Percentiles rank a stretch among this genome's conserved stretches.
phyloP scores from a whole-genome alignment of 2,113 vertebrate genomes.

The Oryzias celebensis region DNA sequence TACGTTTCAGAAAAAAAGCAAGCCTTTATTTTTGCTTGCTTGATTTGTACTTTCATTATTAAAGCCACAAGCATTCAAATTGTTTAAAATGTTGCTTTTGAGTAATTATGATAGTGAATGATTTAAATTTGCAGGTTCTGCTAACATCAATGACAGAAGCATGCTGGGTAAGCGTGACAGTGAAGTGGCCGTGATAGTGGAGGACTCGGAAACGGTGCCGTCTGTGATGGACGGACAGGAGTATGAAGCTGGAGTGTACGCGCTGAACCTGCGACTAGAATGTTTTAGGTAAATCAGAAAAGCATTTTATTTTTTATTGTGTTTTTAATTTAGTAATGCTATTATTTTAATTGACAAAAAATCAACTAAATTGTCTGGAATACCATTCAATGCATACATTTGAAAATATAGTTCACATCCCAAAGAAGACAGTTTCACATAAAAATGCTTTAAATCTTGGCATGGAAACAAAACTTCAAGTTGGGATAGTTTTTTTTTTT shows the following conservation, averaged over 20 bases:
- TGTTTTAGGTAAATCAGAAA: constrained; percentile 85
- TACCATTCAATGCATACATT: too few relatives aligned
- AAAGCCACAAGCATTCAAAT: too few relatives aligned
- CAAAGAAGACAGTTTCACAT: too few relatives aligned
- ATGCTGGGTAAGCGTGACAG: constrained; percentile 98
- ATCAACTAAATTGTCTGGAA: too few relatives aligned
- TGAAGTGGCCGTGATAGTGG: constrained; percentile 89
- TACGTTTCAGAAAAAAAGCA: too few relatives aligned
- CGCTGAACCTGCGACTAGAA: constrained; percentile 86
- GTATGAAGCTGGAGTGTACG: constrained; percentile 86
- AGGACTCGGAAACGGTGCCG: constrained; percentile 83
- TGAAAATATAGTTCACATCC: too few relatives aligned
- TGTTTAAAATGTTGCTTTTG: background rate
- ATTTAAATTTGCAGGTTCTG: constrained; percentile 81
- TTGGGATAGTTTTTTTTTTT: background rate
- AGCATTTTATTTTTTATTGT: too few relatives aligned
- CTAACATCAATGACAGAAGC: constrained; percentile 98
- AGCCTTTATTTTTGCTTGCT: too few relatives aligned
- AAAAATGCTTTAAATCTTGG: too few relatives aligned
- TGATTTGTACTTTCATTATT: too few relatives aligned
- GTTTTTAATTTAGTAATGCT: too few relatives aligned
- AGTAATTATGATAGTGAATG: background rate
- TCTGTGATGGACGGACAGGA: constrained; percentile 87
- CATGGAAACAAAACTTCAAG: background rate
- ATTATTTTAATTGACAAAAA: too few relatives aligned